These are phyloP conservation scores for Schizothorax lantsangensis DNA, from an alignment of 2,797 vertebrate genomes.

Conservation along the genomic window DNA sequence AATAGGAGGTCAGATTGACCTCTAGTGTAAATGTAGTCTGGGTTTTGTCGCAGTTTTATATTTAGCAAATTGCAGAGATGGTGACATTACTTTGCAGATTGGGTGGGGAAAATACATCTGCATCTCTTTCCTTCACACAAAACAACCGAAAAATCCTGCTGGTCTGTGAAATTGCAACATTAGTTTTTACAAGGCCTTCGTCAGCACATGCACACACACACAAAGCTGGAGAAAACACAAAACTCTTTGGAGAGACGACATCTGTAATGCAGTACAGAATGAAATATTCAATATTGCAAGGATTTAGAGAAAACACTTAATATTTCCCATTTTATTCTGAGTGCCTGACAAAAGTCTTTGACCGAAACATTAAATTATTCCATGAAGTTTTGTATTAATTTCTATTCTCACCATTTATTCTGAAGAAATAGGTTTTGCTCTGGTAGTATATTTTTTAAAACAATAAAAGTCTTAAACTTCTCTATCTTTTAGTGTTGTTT, in stretches of 20 bases:
- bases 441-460: background rate
- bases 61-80: slow-evolving; percentile 43
- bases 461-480: background rate
- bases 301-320: background rate
- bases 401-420: background rate
- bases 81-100: slow-evolving; percentile 33
- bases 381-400: background rate
- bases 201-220: slow-evolving; percentile 9
- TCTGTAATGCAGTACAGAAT: slow-evolving; percentile 10
- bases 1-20: slow-evolving; percentile 1
- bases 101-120: slow-evolving; percentile 28
- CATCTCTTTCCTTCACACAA: slow-evolving; percentile 28
- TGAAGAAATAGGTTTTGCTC: background rate
- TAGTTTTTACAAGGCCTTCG: background rate
- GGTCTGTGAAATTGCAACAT: slow-evolving; percentile 44
- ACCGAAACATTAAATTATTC: background rate
- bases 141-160: slow-evolving; percentile 29
- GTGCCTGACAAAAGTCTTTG: background rate
- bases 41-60: slow-evolving; percentile 41
- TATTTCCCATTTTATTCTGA: background rate
- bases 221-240: background rate
- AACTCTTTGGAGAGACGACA: slow-evolving; percentile 10
- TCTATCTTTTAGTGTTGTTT: background rate
- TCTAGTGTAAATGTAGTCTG: background rate
- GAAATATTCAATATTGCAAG: slow-evolving; percentile 2